phyloP scores from a whole-genome alignment of 2,113 vertebrate genomes.

The Mustelus asterias region DNA sequence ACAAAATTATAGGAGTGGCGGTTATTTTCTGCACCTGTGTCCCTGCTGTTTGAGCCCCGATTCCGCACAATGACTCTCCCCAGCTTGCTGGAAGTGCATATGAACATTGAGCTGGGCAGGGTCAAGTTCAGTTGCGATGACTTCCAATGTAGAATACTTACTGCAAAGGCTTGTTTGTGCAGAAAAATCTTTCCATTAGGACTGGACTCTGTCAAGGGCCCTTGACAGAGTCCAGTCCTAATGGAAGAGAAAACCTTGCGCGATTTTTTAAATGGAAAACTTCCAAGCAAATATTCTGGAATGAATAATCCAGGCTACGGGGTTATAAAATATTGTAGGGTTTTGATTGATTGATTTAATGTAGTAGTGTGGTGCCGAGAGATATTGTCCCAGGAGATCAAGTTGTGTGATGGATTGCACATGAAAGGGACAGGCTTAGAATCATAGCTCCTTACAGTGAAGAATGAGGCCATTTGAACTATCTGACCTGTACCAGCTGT shows the following conservation, averaged over 20 bases:
- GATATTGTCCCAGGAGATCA: neutral
- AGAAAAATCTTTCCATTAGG: neutral
- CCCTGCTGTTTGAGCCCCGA: too few species aligned
- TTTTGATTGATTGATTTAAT: neutral
- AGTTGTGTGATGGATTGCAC: neutral
- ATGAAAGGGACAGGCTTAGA: neutral
- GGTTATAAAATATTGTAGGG: neutral
- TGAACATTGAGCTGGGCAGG: neutral
- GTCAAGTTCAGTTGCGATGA: neutral
- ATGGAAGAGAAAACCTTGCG: neutral
- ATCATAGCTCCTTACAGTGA: neutral
- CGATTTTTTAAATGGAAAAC: neutral
- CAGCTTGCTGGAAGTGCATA: neutral
- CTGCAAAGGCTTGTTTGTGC: neutral
- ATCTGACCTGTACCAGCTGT: neutral
- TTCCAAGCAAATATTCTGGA: neutral
- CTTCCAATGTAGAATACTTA: neutral
- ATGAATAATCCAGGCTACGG: neutral
- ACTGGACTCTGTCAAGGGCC: neutral
- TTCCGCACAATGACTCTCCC: too few species aligned
- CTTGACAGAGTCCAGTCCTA: too few species aligned
- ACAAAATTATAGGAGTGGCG: too few species aligned
- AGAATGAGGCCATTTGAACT: neutral
- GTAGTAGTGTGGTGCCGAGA: neutral
- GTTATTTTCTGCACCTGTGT: too few species aligned